Percentiles rank a stretch among this genome's conserved stretches.
phyloP scores from a whole-genome alignment of 2,113 vertebrate species.

The Donacobius atricapilla region DNA sequence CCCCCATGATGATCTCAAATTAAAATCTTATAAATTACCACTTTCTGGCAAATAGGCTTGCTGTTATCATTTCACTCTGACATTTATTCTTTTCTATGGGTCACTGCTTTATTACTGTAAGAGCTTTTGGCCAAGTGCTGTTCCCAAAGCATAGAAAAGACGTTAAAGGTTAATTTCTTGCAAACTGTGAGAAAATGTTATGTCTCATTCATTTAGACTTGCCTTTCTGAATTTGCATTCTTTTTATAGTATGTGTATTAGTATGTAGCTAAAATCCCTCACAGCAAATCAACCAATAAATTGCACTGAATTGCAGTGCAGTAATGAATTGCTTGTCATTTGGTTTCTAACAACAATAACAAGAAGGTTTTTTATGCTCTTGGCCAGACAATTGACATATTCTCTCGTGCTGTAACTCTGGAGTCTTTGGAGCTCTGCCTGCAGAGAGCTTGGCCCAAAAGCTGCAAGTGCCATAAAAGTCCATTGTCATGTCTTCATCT shows the following conservation, averaged over 20 bases:
- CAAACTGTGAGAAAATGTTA: constrained; percentile 65
- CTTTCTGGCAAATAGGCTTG: constrained; percentile 63
- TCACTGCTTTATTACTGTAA: constrained; percentile 64
- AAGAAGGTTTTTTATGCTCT: background rate
- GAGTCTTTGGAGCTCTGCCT: constrained; percentile 31
- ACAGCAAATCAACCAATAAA: constrained; percentile 65
- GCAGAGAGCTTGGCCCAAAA: background rate
- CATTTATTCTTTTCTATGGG: constrained; percentile 64
- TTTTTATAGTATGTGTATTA: constrained; percentile 46
- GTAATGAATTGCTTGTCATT: constrained; percentile 57
- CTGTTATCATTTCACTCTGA: constrained; percentile 65
- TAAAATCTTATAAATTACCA: constrained; percentile 71
- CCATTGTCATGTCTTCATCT: background rate
- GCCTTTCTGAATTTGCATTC: constrained; percentile 58
- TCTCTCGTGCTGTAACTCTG: constrained; percentile 8
- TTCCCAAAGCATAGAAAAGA: constrained; percentile 60
- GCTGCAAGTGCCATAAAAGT: background rate
- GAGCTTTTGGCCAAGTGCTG: constrained; percentile 64
- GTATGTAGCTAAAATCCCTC: constrained; percentile 40
- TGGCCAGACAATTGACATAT: constrained; percentile 37
- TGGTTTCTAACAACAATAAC: constrained; percentile 40
- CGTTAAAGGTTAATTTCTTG: constrained; percentile 66
- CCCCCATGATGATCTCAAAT: constrained; percentile 66
- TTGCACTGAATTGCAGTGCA: constrained; percentile 49
- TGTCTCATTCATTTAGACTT: constrained; percentile 54